Base-by-base conservation (phyloP, 2,797 vertebrate species). In the Emys orbicularis region DNA sequence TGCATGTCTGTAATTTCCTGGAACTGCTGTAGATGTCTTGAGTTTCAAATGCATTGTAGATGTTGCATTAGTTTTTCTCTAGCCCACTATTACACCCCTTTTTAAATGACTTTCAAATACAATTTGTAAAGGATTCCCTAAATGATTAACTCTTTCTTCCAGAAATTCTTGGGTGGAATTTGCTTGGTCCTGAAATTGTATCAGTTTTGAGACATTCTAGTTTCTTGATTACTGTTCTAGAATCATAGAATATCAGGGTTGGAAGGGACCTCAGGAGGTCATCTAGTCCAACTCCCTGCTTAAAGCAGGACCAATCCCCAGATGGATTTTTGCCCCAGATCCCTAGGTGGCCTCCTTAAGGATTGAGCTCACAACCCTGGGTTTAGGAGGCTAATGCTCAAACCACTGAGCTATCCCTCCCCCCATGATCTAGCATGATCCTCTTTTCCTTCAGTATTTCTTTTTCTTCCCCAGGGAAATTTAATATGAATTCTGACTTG, bases 401-500 rank as follows among this genome's bases (percentile, higher is more conserved):
- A 44, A 44, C 44, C 44, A 44, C 44, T 44, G 2, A 44, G 44
- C 44, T 44, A 44, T 44, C 44, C 44, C 44, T 44, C 44, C 44
- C 44, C 44, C 44, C 44, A 44, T 44, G 8, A 44, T 8, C 44
- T 44, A 93, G 97, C 82, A 94, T 91, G 74, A 94, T 97, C 92
- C 94, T 94, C 93, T 91, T 97, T 98, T 97, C 44, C 61, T 96
- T 96, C 72, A 94, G 53, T 61, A 65, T 97, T 54, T 93, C 83
- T 96, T 97, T 95, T 95, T 92, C 89, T 83, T 79, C 96, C 93
- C 93, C 95, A 57, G 96, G 96, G 94, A 93, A 98, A 96, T 95
- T 97, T 94, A 97, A 61, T 97, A 96, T 95, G 96, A 96, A 94
- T 95, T 95, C 94, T 97, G 97, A 97, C 97, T 97, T 89, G 91